Conservation (phyloP, 2,113 vertebrate genomes). For the Malurus cyaneus region DNA sequence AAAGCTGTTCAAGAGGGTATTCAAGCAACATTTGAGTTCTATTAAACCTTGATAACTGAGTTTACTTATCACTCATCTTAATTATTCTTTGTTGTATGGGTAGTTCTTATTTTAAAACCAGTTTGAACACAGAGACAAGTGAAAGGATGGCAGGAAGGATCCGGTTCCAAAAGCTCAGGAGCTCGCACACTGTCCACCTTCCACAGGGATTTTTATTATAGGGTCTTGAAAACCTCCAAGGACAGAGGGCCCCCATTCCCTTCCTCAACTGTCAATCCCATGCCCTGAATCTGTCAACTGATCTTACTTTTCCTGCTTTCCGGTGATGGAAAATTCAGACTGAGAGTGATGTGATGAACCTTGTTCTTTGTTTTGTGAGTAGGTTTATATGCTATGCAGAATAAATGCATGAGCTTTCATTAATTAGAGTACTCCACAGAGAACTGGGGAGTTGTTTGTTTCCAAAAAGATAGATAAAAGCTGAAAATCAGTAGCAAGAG, state of each 20-base stretch:
- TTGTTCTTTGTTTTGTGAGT: conserved; percentile 28
- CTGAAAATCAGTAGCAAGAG: background rate
- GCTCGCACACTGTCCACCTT: background rate
- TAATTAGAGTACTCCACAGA: conserved; percentile 39
- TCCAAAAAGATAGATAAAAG: conserved; percentile 32
- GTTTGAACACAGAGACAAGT: background rate
- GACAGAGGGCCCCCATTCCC: background rate
- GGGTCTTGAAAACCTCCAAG: background rate
- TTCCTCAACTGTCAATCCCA: background rate
- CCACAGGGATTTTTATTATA: background rate
- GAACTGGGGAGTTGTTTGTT: conserved; percentile 33
- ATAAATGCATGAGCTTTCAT: conserved; percentile 53
- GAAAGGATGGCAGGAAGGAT: background rate
- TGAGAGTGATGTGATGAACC: conserved; percentile 20
- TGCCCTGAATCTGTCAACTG: conserved; percentile 2
- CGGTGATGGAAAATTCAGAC: conserved; percentile 13
- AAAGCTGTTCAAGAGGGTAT: conserved; percentile 30
- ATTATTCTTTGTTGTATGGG: background rate
- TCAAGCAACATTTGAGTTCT: background rate
- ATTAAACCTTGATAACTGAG: background rate
- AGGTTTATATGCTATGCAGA: conserved; percentile 18
- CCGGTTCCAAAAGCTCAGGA: background rate
- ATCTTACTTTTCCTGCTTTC: background rate
- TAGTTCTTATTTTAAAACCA: background rate
- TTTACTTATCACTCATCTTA: conserved; percentile 6